Evolutionary conservation across 92 coral and sea anemone species (phyloP), one percentile per base, ranked within the genome.

Genomic region (Epizoanthus ramosus): DNA sequence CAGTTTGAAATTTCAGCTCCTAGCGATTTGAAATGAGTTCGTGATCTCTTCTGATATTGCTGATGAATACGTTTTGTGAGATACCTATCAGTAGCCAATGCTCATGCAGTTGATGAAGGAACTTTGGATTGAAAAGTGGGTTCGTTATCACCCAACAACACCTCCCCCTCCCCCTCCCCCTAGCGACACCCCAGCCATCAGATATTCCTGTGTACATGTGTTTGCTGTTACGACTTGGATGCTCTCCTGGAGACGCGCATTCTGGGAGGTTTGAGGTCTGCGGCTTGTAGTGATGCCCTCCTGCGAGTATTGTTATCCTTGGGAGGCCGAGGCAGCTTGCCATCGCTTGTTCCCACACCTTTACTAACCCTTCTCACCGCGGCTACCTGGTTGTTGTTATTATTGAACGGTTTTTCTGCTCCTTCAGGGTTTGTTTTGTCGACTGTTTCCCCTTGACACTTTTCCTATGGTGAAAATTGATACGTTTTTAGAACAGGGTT

Each of bases 401-500:
- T 80, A 52, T 66, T 59, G 37, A 60, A 65, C 37, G 85, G 52
- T 66, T 85, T 88, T 57, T 16, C 84, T 17, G 64, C 63, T 43
- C 37, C 73, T 39, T 79, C 53, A 56, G 58, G 16, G 63, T 50
- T 25, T 79, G 80, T n/a, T 82, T 45, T 87, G 57, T 75, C 85
- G 35, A 92, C 80, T 54, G 83, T 84, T 57, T 92, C 95, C 8
- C 95, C 95, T 66, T 92, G 95, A 73, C 92, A 92, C 53, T 83
- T 85, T 47, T 90, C 92, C 95, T 92, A 72, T 58, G 80, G 84
- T 18, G 22, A 18, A 35, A 86, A 37, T 1, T 57, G 8, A 57
- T 14, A 17, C 2, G 35, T 31, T 31, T 47, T 43, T 28, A 28
- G 31, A 28, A 28, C 31, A 28, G 2, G 31, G 31, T 28, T 28